phyloP scores from a whole-genome alignment of 2,888 invertebrate genomes.

The Dolichomitus sp. region DNA sequence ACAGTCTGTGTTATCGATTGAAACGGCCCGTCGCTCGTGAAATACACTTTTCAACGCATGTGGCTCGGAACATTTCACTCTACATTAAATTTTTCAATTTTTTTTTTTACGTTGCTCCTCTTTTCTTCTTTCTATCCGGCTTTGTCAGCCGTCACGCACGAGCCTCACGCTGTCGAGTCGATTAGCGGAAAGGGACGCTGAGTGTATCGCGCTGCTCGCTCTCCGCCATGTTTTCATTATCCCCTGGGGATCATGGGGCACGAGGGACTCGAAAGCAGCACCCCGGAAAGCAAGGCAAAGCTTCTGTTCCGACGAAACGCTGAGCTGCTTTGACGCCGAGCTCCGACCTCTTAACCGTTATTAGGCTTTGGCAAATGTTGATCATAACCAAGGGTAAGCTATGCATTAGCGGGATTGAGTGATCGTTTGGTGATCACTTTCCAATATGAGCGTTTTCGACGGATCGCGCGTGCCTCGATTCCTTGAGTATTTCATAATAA shows the following conservation, averaged over 20 bases:
- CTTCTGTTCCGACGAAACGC: constrained; percentile 26
- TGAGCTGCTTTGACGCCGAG: constrained; percentile 41
- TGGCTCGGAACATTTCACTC: constrained; percentile 25
- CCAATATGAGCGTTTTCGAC: not conserved
- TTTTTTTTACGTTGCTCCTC: not conserved
- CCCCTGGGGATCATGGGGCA: constrained; percentile 23
- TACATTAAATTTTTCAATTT: constrained; percentile 36
- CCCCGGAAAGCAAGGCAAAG: constrained; percentile 28
- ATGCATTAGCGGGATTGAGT: constrained; percentile 57
- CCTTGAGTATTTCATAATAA: not conserved
- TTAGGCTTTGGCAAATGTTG: constrained; percentile 44
- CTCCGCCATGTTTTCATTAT: constrained; percentile 28
- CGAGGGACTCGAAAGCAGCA: not conserved
- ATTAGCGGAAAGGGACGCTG: constrained; percentile 38
- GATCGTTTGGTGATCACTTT: constrained; percentile 22
- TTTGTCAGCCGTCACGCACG: constrained; percentile 29
- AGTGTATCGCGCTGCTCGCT: constrained; percentile 46
- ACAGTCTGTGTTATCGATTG: not conserved
- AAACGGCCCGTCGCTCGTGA: not conserved
- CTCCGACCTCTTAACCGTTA: constrained; percentile 44
- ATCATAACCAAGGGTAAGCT: constrained; percentile 35
- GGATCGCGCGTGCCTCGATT: not conserved
- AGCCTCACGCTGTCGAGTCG: constrained; percentile 32
- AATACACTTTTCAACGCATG: constrained; percentile 11
- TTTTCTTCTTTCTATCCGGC: constrained; percentile 6